These are phyloP conservation scores for Andinoacara biseriatus DNA, from an alignment of 2,113 vertebrate species.

Conservation along the genomic window DNA sequence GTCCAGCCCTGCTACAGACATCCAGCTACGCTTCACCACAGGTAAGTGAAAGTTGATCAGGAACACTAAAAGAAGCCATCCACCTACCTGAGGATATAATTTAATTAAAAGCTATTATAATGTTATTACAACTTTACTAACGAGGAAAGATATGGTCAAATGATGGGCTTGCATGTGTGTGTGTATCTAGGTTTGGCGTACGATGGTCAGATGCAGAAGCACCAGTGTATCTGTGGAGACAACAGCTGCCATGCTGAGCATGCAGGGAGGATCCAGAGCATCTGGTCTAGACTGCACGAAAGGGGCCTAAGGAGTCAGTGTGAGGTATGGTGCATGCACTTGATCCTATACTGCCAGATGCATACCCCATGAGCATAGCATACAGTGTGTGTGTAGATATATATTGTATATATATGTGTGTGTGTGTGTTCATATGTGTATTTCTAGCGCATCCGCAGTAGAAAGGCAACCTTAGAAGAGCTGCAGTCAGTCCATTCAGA, in stretches of 20 bases:
- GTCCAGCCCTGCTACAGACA: slow-evolving; percentile 78
- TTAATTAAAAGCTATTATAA: background rate
- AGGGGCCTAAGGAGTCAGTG: slow-evolving; percentile 87
- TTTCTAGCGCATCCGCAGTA: slow-evolving; percentile 85
- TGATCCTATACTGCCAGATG: background rate
- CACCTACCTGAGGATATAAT: background rate
- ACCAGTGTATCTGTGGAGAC: slow-evolving; percentile 91
- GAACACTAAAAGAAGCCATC: background rate
- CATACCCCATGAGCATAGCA: background rate
- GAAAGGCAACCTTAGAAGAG: slow-evolving; percentile 89
- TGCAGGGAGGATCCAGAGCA: slow-evolving; percentile 88
- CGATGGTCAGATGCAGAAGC: slow-evolving; percentile 91
- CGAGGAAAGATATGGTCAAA: background rate
- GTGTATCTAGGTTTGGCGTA: slow-evolving; percentile 87
- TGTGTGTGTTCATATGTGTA: slow-evolving; percentile 5
- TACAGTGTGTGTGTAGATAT: background rate
- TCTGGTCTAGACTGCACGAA: slow-evolving; percentile 92
- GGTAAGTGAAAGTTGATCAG: slow-evolving; percentile 72
- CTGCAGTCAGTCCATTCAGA: slow-evolving; percentile 88
- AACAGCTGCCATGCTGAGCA: slow-evolving; percentile 90
- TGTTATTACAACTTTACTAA: background rate
- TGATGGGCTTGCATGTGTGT: slow-evolving; percentile 22
- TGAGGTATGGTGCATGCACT: slow-evolving; percentile 78
- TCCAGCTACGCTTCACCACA: slow-evolving; percentile 86
- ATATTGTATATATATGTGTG: background rate